phyloP scores from a whole-genome alignment of 2,888 invertebrate species.

The Cyclophora albipunctata region DNA sequence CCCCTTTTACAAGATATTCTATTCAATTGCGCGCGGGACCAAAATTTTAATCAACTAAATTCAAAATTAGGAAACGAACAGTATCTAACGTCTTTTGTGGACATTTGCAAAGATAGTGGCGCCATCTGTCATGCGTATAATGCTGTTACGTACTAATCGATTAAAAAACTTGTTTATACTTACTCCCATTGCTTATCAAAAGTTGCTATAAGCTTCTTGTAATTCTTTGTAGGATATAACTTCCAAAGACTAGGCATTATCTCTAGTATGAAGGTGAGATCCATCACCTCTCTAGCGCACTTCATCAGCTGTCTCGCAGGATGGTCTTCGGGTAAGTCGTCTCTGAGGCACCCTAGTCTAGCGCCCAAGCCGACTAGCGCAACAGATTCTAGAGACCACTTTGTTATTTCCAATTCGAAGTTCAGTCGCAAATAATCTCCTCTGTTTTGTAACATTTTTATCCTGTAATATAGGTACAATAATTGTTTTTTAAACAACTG shows the following conservation, averaged over 20 bases:
- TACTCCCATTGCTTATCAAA: conserved; percentile 60
- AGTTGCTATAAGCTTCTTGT: conserved; percentile 44
- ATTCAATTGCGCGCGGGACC: no score
- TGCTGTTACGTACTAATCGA: no score
- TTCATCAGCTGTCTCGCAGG: conserved; percentile 44
- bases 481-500: no score
- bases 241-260: conserved; percentile 46
- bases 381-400: conserved; percentile 78
- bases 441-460: conserved; percentile 38
- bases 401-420: conserved; percentile 72
- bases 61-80: no score
- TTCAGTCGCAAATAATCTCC: conserved; percentile 44
- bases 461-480: conserved; percentile 46
- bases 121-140: no score
- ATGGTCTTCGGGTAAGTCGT: conserved; percentile 39
- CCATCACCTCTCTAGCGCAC: conserved; percentile 41
- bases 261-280: conserved; percentile 43
- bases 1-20: no score
- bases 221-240: conserved; percentile 41
- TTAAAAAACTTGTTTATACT: conserved; percentile 21
- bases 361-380: conserved; percentile 51
- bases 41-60: no score
- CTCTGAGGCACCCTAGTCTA: conserved; percentile 47
- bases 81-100: no score
- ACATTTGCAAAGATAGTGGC: no score